These are phyloP conservation scores for Pygoscelis antarcticus DNA, from an alignment of 2,113 vertebrate species.

Conservation along the genomic window DNA sequence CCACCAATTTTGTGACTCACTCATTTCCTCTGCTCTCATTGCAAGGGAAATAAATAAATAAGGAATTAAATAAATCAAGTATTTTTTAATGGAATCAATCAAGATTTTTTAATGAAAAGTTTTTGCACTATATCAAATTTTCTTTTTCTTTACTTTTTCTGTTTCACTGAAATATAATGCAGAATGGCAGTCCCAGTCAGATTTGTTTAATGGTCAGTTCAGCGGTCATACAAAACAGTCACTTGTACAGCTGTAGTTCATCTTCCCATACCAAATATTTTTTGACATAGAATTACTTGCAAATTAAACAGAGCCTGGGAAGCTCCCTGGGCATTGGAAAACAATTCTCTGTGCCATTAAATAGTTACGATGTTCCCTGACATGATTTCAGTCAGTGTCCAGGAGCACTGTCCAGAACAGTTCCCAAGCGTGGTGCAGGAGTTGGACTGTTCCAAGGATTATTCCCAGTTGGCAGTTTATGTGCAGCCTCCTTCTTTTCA, in stretches of 20 bases:
- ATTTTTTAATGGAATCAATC: background rate
- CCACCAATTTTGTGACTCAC: background rate
- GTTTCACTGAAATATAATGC: background rate
- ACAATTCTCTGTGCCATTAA: background rate
- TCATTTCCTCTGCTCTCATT: background rate
- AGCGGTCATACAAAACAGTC: background rate
- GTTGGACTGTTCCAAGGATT: background rate
- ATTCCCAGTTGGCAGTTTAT: background rate
- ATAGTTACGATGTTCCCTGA: background rate
- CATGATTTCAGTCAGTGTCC: background rate
- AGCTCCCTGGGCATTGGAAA: background rate
- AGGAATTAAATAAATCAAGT: background rate
- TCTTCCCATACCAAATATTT: background rate
- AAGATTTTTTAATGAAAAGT: background rate
- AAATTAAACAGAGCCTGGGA: background rate
- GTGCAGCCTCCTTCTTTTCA: constrained; percentile 14
- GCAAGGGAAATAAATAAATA: background rate
- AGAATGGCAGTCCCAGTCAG: background rate
- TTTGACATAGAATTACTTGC: background rate
- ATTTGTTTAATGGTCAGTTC: background rate
- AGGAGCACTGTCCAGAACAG: background rate
- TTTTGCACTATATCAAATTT: background rate
- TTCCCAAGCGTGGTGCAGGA: background rate
- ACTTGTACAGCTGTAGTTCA: background rate
- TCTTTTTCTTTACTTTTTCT: background rate